Base-by-base conservation (phyloP, 2,888 invertebrate genomes). In the Dolichomitus sp. region DNA sequence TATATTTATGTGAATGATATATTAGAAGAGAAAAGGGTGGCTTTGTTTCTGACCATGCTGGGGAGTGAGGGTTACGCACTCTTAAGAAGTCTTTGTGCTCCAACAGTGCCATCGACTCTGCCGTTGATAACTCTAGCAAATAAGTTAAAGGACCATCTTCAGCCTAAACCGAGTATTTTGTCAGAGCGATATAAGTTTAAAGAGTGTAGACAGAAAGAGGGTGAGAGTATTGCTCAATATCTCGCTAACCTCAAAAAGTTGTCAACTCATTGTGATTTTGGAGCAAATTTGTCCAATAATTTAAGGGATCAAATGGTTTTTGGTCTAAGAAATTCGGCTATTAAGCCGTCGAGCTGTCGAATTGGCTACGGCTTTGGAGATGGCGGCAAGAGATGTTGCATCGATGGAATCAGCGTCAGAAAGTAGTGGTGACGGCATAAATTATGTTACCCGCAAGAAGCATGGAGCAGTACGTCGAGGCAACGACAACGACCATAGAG, bases 171-270 rank as follows among this genome's bases (percentile, higher is more conserved):
- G 6, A 84, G 48, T 65, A 50, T 78, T 3, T 85, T 86, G 30
- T 74, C 80, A 2, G 83, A 85, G 27, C 52, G 86, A 0, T 85
- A 81, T 9, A 84, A 80, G 7, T 87, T 86, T 33, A 83, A 85
- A 37, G 78, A 85, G 14, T 83, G 78, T 12, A 61, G 65, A n/a
- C 85, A 87, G 72, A 82, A 12, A 63, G 37, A 0, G 81, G 23
- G 23, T 23, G 23, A 23, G 23, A 23, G 2, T 23, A 2, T 84
- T 12, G 50, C 50, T 7, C 23, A 57, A 7, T 85, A 75, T 48
- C 42, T 85, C 12, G 84, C 83, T 0, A 69, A 69, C 0, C 48
- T 84, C 1, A 83, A 86, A 23, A 66, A 48, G n/a, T 37, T 86
- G 5, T 81, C 84, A 3, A 72, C 54, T 14, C 11, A 79, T 17